phyloP scores from a whole-genome alignment of 2,797 vertebrate species.

The Cetoscarus ocellatus region DNA sequence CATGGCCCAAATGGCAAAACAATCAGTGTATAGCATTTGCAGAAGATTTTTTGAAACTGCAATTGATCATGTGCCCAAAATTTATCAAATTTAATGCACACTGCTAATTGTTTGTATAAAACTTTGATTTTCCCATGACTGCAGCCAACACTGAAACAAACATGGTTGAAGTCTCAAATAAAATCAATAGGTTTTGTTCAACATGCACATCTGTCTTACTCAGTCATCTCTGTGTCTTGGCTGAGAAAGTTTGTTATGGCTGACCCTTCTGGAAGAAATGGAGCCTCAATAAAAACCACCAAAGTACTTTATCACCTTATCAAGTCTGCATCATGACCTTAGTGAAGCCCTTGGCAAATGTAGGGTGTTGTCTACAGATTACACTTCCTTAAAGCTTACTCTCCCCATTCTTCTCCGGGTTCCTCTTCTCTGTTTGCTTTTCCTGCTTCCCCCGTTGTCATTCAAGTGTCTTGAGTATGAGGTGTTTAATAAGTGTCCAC shows the following conservation, averaged over 20 bases:
- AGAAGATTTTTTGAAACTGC: constrained; percentile 53
- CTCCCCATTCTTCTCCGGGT: constrained; percentile 73
- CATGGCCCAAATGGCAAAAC: constrained; percentile 63
- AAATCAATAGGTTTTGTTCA: constrained; percentile 47
- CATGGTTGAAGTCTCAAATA: constrained; percentile 49
- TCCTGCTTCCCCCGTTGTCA: constrained; percentile 63
- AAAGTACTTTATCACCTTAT: constrained; percentile 54
- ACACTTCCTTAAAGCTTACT: constrained; percentile 65
- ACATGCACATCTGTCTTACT: constrained; percentile 49
- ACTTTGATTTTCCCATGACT: constrained; percentile 55
- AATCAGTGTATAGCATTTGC: constrained; percentile 61
- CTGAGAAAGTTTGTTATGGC: constrained; percentile 40
- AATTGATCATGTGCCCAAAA: constrained; percentile 63
- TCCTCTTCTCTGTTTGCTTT: constrained; percentile 63
- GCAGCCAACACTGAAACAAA: constrained; percentile 33
- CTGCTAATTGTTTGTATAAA: constrained; percentile 61
- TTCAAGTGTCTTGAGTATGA: constrained; percentile 58
- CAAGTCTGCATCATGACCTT: constrained; percentile 70
- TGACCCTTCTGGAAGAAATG: constrained; percentile 30
- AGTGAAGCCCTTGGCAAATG: constrained; percentile 55
- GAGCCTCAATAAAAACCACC: constrained; percentile 39
- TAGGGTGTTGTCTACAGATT: constrained; percentile 70
- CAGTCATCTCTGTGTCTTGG: constrained; percentile 36
- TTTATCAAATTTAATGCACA: constrained; percentile 56
- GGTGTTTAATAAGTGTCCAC: constrained; percentile 80